A percentile compares a stretch with the other conserved stretches of the same genome.
Evolutionary conservation across 2,888 invertebrate species (phyloP).

Genomic region (Tetramorium bicarinatum): DNA sequence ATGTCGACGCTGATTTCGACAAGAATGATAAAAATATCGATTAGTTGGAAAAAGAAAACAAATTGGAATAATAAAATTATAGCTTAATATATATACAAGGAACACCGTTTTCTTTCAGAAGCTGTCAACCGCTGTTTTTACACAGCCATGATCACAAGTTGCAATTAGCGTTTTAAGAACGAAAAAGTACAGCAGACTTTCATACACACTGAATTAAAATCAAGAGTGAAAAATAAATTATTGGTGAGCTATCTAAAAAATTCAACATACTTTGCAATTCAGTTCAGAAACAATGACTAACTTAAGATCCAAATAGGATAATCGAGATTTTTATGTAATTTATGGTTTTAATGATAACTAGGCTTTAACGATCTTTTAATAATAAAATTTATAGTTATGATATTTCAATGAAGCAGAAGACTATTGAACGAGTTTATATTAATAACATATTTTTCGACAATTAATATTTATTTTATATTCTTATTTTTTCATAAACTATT

Average conservation of each 20-base stretch:
- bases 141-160: not conserved
- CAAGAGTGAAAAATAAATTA: not conserved
- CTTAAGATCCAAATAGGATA: not conserved
- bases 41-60: not conserved
- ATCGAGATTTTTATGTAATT: not conserved
- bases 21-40: not conserved
- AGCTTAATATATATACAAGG: not conserved
- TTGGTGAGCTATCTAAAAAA: constrained; percentile 2
- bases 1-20: not conserved
- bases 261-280: not conserved
- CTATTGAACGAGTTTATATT: not conserved
- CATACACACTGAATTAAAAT: not conserved
- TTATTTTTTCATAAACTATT: no score
- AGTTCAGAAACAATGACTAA: not conserved
- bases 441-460: no score
- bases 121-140: constrained; percentile 2
- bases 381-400: not conserved
- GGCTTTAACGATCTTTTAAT: not conserved
- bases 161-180: not conserved
- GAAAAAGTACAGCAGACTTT: not conserved
- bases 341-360: no score
- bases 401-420: not conserved
- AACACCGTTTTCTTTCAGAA: constrained; percentile 1
- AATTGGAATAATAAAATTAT: not conserved
- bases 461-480: not conserved